phyloP scores from a whole-genome alignment of 2,888 invertebrate species.

The Cryptops parisi region DNA sequence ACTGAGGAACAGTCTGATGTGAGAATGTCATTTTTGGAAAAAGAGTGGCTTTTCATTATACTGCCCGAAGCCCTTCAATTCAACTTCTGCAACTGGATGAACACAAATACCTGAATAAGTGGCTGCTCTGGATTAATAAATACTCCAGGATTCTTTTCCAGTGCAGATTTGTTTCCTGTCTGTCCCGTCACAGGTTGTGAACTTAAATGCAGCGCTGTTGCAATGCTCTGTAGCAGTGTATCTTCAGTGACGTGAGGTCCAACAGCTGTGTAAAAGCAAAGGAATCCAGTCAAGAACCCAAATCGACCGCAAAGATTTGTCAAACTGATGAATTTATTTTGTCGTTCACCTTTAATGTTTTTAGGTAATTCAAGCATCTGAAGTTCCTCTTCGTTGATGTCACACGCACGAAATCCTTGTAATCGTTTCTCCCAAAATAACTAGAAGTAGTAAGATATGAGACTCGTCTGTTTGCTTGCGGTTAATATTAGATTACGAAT shows the following conservation, averaged over 20 bases:
- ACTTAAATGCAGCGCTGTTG: conserved; percentile 85
- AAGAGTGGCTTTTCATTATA: too few species aligned
- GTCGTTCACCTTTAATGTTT: conserved; percentile 31
- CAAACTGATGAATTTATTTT: background rate
- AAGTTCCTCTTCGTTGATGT: conserved; percentile 66
- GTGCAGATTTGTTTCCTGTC: conserved; percentile 59
- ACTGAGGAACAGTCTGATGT: too few species aligned
- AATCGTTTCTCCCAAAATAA: conserved; percentile 44
- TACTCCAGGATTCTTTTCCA: conserved; percentile 84
- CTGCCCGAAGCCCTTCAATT: too few species aligned
- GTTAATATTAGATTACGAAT: too few species aligned
- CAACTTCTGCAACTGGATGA: conserved; percentile 1
- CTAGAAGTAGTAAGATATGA: conserved; percentile 26
- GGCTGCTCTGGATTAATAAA: conserved; percentile 94
- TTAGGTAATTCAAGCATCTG: conserved; percentile 66
- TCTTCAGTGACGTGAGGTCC: conserved; percentile 27
- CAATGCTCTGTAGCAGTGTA: conserved; percentile 58
- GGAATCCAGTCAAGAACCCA: too few species aligned
- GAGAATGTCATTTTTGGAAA: too few species aligned
- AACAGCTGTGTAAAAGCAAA: conserved; percentile 25
- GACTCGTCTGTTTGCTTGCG: background rate
- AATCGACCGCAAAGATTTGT: background rate
- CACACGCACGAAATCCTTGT: conserved; percentile 72
- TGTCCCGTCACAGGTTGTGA: conserved; percentile 84
- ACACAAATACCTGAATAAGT: conserved; percentile 56